Percentiles rank a stretch among this genome's conserved stretches.
Evolutionary conservation across 2,797 vertebrate genomes (phyloP).

Genomic region (Dryobates pubescens): DNA sequence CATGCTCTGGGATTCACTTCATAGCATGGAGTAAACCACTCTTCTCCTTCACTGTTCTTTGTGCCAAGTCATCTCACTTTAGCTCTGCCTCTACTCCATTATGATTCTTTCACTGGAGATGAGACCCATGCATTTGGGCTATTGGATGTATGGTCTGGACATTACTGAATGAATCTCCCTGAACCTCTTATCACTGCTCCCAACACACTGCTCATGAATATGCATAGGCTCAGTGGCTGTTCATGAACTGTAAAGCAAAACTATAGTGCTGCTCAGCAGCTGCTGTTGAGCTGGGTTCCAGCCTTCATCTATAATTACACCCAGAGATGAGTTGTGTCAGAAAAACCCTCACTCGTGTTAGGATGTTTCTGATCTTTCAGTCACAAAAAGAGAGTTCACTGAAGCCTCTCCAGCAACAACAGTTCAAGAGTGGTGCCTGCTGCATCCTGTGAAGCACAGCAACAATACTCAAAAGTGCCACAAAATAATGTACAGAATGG

Average conservation of each 20-base stretch:
- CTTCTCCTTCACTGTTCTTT: not conserved
- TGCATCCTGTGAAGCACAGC: not conserved
- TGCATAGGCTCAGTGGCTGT: not conserved
- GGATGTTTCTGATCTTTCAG: not conserved
- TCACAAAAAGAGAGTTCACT: not conserved
- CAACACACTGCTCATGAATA: not conserved
- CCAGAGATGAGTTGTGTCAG: not conserved
- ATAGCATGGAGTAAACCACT: not conserved
- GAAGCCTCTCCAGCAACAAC: not conserved
- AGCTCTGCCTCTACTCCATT: not conserved
- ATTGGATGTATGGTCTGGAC: not conserved
- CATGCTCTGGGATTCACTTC: rapidly evolving
- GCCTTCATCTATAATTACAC: slow-evolving; percentile 1
- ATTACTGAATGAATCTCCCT: not conserved
- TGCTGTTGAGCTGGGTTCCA: not conserved
- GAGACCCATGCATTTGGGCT: not conserved
- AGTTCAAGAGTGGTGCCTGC: not conserved
- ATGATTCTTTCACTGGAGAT: not conserved
- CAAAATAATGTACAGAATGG: too few relatives aligned
- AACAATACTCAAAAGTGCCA: not conserved
- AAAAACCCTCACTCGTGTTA: not conserved
- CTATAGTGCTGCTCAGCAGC: slow-evolving; percentile 13
- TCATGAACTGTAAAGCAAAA: not conserved
- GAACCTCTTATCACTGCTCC: not conserved
- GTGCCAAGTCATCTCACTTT: not conserved